Evolutionary conservation across 2,888 invertebrate genomes (phyloP), one percentile per base, ranked within the genome.

Genomic region (Apodemia mormo): DNA sequence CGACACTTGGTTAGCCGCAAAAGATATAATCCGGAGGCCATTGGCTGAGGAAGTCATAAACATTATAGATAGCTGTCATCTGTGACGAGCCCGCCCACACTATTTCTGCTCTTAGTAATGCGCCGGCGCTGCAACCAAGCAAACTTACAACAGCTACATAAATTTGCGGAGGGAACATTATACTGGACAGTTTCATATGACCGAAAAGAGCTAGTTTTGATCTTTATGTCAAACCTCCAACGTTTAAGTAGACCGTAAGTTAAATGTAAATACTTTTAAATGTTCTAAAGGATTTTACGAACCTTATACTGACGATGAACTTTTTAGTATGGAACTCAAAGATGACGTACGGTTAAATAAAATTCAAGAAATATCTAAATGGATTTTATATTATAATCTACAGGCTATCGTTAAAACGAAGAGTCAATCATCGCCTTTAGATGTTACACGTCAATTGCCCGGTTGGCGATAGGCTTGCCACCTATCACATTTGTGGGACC

Each of bases 41-140:
- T 89, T 91, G 91, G 91, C 92, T 89, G 91, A 89, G 92, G 92
- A 93, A 93, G 92, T 93, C 89, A 87, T 93, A 93, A 93, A 90
- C 82, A 82, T 83, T 81, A 81, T 80, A 86, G 87, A 86, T 87
- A 87, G 90, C 90, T 89, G 90, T 92, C 91, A 85, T 88, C 85
- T 89, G 89, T 86, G 85, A 88, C 86, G 85, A 79, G 82, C 85
- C 87, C 92, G 92, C 92, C 92, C 88, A 89, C 89, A 88, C 92
- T 93, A 93, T 93, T 93, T 92, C 90, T 92, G 92, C 87, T 81
- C 80, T 83, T 82, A 83, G 83, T 80, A 81, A 74, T 81, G 85
- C 83, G 84, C 85, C 82, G 81, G 81, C 85, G 81, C 82, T 78
- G 77, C 84, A 68, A 0, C 29, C 58, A 12, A 56, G 83, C 83